Conservation (phyloP, 1,140 invertebrate species). For the Nilaparvata lugens region DNA sequence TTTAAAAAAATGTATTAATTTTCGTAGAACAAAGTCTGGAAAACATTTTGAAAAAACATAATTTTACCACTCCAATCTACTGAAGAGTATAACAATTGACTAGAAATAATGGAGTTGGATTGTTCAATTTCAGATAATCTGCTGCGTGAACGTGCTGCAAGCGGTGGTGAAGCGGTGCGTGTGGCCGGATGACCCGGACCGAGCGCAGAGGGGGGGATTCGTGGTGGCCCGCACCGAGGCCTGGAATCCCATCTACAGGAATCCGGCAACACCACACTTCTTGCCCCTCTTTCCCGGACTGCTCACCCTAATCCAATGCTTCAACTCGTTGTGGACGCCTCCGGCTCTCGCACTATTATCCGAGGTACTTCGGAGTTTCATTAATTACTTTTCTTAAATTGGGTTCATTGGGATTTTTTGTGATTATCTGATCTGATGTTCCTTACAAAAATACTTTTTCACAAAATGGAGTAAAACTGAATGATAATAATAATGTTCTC, state of each 20-base stretch:
- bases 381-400: no score
- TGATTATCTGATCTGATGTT: no score
- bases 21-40: no score
- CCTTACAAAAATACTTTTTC: no score
- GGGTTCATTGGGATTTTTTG: no score
- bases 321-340: constrained; percentile 71
- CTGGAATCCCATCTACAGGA: constrained; percentile 69
- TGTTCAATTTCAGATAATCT: constrained; percentile 41
- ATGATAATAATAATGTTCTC: no score
- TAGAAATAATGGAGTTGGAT: no score
- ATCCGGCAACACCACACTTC: constrained; percentile 74
- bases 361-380: constrained; percentile 34
- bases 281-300: constrained; percentile 67
- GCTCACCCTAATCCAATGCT: constrained; percentile 58
- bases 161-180: constrained; percentile 77
- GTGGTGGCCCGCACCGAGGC: constrained; percentile 60
- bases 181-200: constrained; percentile 71
- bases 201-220: constrained; percentile 71
- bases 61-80: neutral
- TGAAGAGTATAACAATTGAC: neutral
- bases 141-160: constrained; percentile 62
- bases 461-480: no score
- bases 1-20: no score
- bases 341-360: constrained; percentile 49
- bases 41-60: no score